Evolutionary conservation across 2,888 invertebrate genomes (phyloP), one percentile per base, ranked within the genome.

Genomic region (Pyrgus malvae): DNA sequence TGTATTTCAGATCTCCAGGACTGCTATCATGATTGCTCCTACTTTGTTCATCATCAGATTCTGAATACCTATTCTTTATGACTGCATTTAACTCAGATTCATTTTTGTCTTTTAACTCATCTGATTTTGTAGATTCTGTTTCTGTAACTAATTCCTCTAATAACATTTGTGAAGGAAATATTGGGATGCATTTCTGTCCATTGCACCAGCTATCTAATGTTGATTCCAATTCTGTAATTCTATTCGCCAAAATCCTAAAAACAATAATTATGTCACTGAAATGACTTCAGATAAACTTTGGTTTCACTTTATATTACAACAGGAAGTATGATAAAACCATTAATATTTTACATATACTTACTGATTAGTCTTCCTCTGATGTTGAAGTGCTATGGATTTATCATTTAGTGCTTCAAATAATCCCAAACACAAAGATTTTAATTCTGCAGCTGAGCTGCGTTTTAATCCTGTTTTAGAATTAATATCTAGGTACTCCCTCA

Each of bases 341-440:
- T 6, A 31, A 25, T 21, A 14, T 27, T 23, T 3, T 5, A 8
- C 19, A 50, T 44, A 54, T 57, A 72, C 83, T 73, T 90, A 95
- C 95, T 94, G 95, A 79, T 97, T 97, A 3, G 97, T 95, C 83
- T 96, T 95, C 69, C 95, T 93, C 69, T 97, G 97, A 83, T 97
- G 97, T 59, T 94, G 93, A 21, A 97, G 80, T 1, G 96, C 96
- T 56, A 96, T 90, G 44, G 94, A 95, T 83, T 97, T 97, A 74
- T 97, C 97, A 79, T 95, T 96, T 29, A 97, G 87, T 41, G 96
- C 93, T 75, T 97, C 97, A 66, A 97, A 90, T 31, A 97, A 83
- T 4, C 96, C 96, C 48, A 94, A 86, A 63, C 96, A 95, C 12
- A 97, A 81, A 1, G 95, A 94, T 68, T 95, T 94, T 37, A 97